Percentiles rank a stretch among this genome's conserved stretches.
These are phyloP conservation scores for Percina caprodes DNA, from an alignment of 2,113 vertebrate species.

Conservation along the genomic window DNA sequence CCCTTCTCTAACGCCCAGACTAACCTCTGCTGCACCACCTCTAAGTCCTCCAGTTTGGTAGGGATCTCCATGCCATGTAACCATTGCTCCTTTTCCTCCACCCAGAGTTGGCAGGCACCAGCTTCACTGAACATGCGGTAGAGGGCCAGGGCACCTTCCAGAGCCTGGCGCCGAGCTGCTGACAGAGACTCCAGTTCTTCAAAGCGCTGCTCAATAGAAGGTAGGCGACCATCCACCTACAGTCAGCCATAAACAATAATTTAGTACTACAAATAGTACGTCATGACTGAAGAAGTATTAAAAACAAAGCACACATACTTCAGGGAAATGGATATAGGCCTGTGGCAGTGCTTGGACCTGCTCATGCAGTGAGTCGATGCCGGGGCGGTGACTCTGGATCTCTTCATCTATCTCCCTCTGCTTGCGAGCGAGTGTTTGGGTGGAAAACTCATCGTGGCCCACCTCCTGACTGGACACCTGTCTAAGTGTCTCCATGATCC, in stretches of 20 bases:
- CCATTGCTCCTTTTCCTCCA: slow-evolving; percentile 96
- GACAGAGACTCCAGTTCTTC: slow-evolving; percentile 87
- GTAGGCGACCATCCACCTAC: slow-evolving; percentile 85
- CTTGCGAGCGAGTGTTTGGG: slow-evolving; percentile 90
- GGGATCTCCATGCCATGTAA: slow-evolving; percentile 90
- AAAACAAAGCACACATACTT: slow-evolving; percentile 63
- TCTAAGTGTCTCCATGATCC: slow-evolving; percentile 89
- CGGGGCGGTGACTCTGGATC: slow-evolving; percentile 87
- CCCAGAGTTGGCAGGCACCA: slow-evolving; percentile 93
- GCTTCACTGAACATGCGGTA: slow-evolving; percentile 96
- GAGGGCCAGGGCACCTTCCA: slow-evolving; percentile 89
- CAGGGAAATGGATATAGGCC: slow-evolving; percentile 71
- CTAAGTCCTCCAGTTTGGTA: slow-evolving; percentile 93
- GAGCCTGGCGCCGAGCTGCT: slow-evolving; percentile 82
- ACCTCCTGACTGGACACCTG: slow-evolving; percentile 91
- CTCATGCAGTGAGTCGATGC: slow-evolving; percentile 89
- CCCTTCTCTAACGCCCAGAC: slow-evolving; percentile 12
- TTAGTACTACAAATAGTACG: slow-evolving; percentile 4
- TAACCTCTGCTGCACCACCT: slow-evolving; percentile 95
- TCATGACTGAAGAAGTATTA: slow-evolving; percentile 19
- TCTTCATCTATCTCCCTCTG: slow-evolving; percentile 94
- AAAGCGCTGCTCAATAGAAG: slow-evolving; percentile 88
- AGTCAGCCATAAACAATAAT: slow-evolving; percentile 25
- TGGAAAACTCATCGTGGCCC: slow-evolving; percentile 94
- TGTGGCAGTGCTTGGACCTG: slow-evolving; percentile 85